These are phyloP conservation scores for Sebastes miniatus DNA, from an alignment of 2,797 vertebrate species.

Conservation along the genomic window DNA sequence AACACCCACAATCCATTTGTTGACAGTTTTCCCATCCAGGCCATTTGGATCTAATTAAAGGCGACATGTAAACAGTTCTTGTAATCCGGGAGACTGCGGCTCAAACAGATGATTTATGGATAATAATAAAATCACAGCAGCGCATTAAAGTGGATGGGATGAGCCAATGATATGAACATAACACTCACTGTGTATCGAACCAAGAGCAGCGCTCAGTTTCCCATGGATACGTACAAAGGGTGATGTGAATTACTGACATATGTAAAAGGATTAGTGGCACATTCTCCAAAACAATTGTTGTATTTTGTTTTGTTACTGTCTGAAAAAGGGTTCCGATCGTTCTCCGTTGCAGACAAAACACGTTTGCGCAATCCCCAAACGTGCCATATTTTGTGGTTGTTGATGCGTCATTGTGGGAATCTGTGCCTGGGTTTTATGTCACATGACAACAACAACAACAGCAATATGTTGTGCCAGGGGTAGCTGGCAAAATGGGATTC, in stretches of 20 bases:
- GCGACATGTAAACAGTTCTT: slow-evolving; percentile 61
- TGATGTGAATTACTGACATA: slow-evolving; percentile 43
- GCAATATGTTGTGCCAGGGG: slow-evolving; percentile 6
- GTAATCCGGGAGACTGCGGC: slow-evolving; percentile 43
- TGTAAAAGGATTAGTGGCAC: slow-evolving; percentile 33
- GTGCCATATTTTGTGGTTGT: slow-evolving; percentile 46
- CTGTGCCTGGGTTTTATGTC: slow-evolving; percentile 37
- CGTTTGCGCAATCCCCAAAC: slow-evolving; percentile 55
- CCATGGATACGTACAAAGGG: slow-evolving; percentile 41
- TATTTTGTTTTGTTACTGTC: slow-evolving; percentile 52
- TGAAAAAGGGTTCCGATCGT: slow-evolving; percentile 29
- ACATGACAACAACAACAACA: slow-evolving; percentile 39
- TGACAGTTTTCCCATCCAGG: slow-evolving; percentile 43
- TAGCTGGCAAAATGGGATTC: slow-evolving; percentile 25
- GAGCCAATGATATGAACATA: slow-evolving; percentile 29
- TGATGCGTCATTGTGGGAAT: slow-evolving; percentile 52
- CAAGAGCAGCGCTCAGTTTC: slow-evolving; percentile 46
- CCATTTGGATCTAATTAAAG: slow-evolving; percentile 69
- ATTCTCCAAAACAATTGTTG: slow-evolving; percentile 47
- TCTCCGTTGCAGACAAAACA: slow-evolving; percentile 47
- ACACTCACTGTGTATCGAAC: slow-evolving; percentile 37
- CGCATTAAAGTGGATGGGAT: slow-evolving; percentile 16
- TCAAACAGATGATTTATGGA: slow-evolving; percentile 64
- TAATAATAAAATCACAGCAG: slow-evolving; percentile 51
- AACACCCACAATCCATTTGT: slow-evolving; percentile 31